These are phyloP conservation scores for Nothura maculosa DNA, from an alignment of 2,797 vertebrate genomes.

Conservation along the genomic window DNA sequence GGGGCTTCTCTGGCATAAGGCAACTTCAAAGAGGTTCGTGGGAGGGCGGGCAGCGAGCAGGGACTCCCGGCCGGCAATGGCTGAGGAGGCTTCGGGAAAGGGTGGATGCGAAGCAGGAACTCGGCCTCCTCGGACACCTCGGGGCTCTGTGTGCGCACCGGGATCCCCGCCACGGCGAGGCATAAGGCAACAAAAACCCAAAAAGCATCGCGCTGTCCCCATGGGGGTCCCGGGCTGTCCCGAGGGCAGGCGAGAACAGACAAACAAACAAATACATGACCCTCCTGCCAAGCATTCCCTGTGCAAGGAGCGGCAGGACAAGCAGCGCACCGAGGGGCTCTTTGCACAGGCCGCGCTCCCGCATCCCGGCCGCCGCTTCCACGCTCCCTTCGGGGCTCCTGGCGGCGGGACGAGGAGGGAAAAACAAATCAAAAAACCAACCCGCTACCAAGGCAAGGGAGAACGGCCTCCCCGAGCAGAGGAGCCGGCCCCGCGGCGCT, in stretches of 20 bases:
- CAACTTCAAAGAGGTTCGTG: slow-evolving; percentile 82
- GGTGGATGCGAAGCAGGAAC: slow-evolving; percentile 33
- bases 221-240: slow-evolving; percentile 69
- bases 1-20: slow-evolving; percentile 81
- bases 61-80: slow-evolving; percentile 65
- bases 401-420: too few relatives aligned
- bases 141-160: not conserved
- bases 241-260: not conserved
- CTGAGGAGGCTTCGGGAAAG: slow-evolving; percentile 73
- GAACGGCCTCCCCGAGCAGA: too few relatives aligned
- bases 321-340: slow-evolving; percentile 65
- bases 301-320: slow-evolving; percentile 70
- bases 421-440: too few relatives aligned
- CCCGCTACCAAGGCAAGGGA: too few relatives aligned
- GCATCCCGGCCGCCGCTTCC: too few relatives aligned
- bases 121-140: slow-evolving; percentile 28
- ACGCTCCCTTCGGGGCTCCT: too few relatives aligned
- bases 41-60: slow-evolving; percentile 37
- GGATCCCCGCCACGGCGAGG: slow-evolving; percentile 81
- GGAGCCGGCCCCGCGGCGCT: too few relatives aligned
- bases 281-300: slow-evolving; percentile 24
- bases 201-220: slow-evolving; percentile 83
- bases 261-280: slow-evolving; percentile 6
- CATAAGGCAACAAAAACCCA: slow-evolving; percentile 86
- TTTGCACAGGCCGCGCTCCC: slow-evolving; percentile 15